Base-by-base conservation (phyloP, 2,888 invertebrate species). In the Erebia ligea region DNA sequence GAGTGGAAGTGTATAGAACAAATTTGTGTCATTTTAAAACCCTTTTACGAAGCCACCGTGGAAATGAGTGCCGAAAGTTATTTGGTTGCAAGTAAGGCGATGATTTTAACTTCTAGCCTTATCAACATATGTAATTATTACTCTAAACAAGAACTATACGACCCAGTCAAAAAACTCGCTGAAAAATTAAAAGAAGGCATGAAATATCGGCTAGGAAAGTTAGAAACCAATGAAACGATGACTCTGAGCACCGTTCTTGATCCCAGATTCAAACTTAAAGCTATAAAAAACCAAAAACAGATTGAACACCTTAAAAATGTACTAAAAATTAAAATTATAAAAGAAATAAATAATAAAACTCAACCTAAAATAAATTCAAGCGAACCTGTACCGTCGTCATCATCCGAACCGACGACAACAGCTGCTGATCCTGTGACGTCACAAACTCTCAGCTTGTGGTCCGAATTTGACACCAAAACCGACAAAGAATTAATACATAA, bases 11-110 rank as follows among this genome's bases (percentile, higher is more conserved):
- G 34, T 34, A 34, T 34, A 34, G 34, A 58, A 25, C 25, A 58
- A 58, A 58, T 34, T 34, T 34, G 19, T 25, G 58, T 34, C 21
- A 25, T 58, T 6, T 15, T 58, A 34, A 58, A 58, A 34, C 58
- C 25, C 9, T 58, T 58, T 58, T 21, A 58, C 9, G 58, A 58
- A 58, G 58, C 58, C 34, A 58, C 58, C 1, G 25, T 25, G 10
- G 34, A 25, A 58, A 58, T 58, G 58, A 58, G 58, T 15, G 25
- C 25, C 8, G 58, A 58, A 58, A 25, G 15, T 15, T 58, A 58
- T 40, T n/a, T 34, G 11, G 25, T 34, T 13, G 58, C 58, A 10
- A 58, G 58, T 58, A 58, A 58, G 11, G 58, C 58, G 15, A 25
- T 58, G 2, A 10, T 58, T 34, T 34, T 58, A 15, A 59, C 40